Conservation (phyloP, 2,113 vertebrate genomes). For the Peromyscus leucopus region DNA sequence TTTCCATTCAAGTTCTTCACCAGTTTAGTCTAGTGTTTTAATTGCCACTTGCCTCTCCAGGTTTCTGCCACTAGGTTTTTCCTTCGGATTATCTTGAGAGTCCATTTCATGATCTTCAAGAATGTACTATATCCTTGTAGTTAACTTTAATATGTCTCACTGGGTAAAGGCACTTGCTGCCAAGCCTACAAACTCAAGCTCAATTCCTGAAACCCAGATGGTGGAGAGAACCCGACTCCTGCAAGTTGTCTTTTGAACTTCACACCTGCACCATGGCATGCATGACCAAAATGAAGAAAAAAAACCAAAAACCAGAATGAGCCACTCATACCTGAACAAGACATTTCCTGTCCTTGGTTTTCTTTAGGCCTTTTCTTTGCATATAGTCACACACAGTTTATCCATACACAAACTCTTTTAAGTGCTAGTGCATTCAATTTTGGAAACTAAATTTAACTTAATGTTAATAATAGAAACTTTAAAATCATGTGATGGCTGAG, state of each 20-base stretch:
- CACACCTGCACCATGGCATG: background rate
- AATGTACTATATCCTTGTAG: background rate
- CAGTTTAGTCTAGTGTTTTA: background rate
- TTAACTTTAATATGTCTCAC: background rate
- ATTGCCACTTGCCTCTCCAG: background rate
- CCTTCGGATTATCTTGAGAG: background rate
- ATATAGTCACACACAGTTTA: background rate
- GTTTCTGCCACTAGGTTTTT: constrained; percentile 10
- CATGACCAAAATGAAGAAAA: background rate
- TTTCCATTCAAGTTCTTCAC: background rate
- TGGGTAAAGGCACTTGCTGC: background rate
- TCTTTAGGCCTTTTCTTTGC: background rate
- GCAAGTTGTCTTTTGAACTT: background rate
- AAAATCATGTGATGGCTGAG: background rate
- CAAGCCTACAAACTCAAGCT: background rate
- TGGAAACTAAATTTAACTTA: background rate
- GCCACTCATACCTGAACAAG: background rate
- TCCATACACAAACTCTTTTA: background rate
- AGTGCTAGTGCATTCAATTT: constrained; percentile 8
- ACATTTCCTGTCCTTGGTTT: background rate
- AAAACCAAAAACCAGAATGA: background rate
- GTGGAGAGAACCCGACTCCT: background rate
- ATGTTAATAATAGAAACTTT: constrained; percentile 1
- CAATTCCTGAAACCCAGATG: no score
- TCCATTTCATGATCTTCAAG: background rate